These are phyloP conservation scores for Cyaniris semiargus DNA, from an alignment of 2,888 invertebrate genomes.

Conservation along the genomic window DNA sequence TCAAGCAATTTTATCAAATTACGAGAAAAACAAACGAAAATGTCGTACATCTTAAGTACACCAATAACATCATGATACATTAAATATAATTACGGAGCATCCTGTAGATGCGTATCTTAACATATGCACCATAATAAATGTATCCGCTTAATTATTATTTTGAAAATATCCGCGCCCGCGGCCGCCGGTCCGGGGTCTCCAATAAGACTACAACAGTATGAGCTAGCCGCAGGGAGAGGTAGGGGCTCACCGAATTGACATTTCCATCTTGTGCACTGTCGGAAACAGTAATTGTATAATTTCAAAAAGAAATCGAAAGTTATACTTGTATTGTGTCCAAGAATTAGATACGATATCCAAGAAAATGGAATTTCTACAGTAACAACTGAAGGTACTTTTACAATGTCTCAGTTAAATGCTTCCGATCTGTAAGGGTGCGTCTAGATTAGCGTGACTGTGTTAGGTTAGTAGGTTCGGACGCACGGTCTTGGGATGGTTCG, in stretches of 20 bases:
- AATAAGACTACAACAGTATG: constrained; percentile 41
- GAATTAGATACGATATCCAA: background rate
- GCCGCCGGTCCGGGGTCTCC: constrained; percentile 46
- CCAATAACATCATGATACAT: constrained; percentile 32
- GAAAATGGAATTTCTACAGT: background rate
- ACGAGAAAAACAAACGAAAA: constrained; percentile 8
- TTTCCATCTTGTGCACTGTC: constrained; percentile 28
- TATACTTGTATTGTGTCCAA: background rate
- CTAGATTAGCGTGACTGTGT: too few species aligned
- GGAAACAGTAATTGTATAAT: background rate
- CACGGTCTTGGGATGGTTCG: too few species aligned
- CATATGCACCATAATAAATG: constrained; percentile 75
- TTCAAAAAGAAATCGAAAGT: constrained; percentile 7
- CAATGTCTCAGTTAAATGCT: background rate
- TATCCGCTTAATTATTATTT: constrained; percentile 80
- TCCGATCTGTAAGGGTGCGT: background rate
- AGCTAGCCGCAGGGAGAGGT: constrained; percentile 34
- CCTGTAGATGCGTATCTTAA: constrained; percentile 56
- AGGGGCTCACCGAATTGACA: constrained; percentile 30
- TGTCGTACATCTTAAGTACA: constrained; percentile 8
- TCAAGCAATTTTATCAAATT: background rate
- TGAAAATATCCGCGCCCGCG: constrained; percentile 76
- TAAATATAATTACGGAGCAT: constrained; percentile 36
- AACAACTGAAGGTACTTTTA: background rate
- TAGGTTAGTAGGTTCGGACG: too few species aligned